Evolutionary conservation across 2,113 vertebrate species (phyloP).

Genomic region (Crotalus tigris): DNA sequence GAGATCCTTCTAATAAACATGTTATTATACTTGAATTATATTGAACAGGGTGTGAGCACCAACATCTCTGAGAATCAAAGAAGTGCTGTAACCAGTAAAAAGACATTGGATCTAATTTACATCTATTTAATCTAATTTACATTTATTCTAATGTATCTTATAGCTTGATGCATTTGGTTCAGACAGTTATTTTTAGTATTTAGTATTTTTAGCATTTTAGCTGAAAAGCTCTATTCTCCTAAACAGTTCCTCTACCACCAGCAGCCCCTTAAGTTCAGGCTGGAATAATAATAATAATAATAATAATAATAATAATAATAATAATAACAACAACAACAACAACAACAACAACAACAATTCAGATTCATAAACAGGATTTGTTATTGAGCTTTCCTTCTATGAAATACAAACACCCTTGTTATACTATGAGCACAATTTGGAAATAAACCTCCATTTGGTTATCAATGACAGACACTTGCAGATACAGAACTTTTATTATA

Average conservation of each 20-base stretch:
- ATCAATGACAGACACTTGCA: no score
- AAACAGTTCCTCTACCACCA: background rate
- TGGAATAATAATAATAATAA: no score
- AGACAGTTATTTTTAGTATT: background rate
- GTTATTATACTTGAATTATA: background rate
- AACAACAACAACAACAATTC: no score
- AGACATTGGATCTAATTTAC: background rate
- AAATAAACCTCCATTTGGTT: no score
- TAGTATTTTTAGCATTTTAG: background rate
- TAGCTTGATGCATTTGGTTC: background rate
- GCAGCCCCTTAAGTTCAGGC: background rate
- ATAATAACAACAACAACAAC: no score
- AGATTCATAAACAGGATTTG: background rate
- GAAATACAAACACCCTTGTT: background rate
- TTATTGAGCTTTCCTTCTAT: background rate
- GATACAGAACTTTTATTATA: no score
- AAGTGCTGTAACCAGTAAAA: background rate
- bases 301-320: no score
- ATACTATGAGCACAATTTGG: no score
- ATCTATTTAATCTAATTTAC: background rate
- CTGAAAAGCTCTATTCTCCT: background rate
- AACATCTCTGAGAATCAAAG: background rate
- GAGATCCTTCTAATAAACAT: background rate
- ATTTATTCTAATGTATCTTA: background rate
- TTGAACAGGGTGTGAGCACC: background rate